phyloP scores from a whole-genome alignment of 2,797 vertebrate genomes.

The Scolopax bukidnonensis region DNA sequence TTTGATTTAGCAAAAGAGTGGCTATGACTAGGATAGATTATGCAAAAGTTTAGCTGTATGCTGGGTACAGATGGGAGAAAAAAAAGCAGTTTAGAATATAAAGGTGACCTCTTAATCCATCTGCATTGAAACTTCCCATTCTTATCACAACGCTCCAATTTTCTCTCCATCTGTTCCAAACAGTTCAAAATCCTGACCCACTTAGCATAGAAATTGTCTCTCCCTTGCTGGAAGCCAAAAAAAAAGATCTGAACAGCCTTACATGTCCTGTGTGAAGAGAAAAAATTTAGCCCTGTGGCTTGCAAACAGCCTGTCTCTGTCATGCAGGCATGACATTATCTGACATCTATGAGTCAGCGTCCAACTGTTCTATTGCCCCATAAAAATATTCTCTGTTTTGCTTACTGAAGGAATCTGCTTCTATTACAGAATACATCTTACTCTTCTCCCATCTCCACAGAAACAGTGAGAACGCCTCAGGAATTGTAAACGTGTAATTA shows the following conservation, averaged over 20 bases:
- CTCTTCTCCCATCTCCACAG: neutral
- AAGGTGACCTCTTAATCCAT: neutral
- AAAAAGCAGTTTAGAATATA: neutral
- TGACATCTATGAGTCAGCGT: neutral
- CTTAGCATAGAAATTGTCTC: neutral
- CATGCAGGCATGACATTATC: neutral
- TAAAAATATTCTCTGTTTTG: neutral
- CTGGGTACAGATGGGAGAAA: neutral
- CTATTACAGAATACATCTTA: neutral
- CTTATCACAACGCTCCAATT: neutral
- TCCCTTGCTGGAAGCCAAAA: neutral
- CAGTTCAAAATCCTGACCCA: neutral
- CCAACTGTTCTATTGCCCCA: neutral
- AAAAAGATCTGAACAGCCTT: neutral
- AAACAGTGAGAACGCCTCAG: neutral
- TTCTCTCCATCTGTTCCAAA: conserved; percentile 8
- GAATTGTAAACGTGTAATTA: neutral
- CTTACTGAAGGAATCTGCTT: neutral
- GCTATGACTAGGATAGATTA: neutral
- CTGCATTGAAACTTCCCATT: conserved; percentile 1
- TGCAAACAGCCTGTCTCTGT: neutral
- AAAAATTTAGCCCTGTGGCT: neutral
- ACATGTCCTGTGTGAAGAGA: neutral
- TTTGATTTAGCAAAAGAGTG: neutral
- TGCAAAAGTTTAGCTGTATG: neutral